Conservation (phyloP, 2,797 vertebrate species). For the Channa striata region DNA sequence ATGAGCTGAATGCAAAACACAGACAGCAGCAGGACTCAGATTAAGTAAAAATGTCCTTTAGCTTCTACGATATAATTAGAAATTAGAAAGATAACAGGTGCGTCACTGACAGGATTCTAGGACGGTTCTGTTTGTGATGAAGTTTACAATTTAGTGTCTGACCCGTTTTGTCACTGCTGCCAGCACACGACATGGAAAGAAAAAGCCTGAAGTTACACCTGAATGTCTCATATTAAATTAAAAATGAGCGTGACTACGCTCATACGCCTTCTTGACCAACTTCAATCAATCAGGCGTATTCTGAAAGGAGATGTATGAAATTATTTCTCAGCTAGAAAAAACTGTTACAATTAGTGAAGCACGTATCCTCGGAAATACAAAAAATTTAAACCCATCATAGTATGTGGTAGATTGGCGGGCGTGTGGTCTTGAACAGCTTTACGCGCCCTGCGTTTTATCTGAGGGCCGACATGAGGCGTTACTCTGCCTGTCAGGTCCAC, state of each 20-base stretch:
- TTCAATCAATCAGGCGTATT: not conserved
- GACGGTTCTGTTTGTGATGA: no score
- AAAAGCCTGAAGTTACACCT: not conserved
- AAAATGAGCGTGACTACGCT: not conserved
- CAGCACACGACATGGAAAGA: not conserved
- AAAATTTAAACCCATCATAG: no score
- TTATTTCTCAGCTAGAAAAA: not conserved
- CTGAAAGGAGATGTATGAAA: not conserved
- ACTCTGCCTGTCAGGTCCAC: conserved; percentile 18
- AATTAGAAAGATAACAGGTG: no score
- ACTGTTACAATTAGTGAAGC: conserved; percentile 1
- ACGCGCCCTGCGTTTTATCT: not conserved
- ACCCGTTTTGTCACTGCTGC: not conserved
- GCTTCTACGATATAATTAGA: no score
- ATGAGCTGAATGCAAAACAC: no score
- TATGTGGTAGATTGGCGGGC: no score
- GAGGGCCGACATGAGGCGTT: not conserved
- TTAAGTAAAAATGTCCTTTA: no score
- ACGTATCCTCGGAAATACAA: not conserved
- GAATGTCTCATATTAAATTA: not conserved
- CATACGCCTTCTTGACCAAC: not conserved
- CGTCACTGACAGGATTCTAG: no score
- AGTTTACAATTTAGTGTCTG: no score
- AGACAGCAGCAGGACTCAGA: no score
- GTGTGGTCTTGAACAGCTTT: not conserved